A percentile compares a stretch with the other conserved stretches of the same genome.
Evolutionary conservation across 2,888 invertebrate genomes (phyloP).

Genomic region (Heterodera filipjevi): DNA sequence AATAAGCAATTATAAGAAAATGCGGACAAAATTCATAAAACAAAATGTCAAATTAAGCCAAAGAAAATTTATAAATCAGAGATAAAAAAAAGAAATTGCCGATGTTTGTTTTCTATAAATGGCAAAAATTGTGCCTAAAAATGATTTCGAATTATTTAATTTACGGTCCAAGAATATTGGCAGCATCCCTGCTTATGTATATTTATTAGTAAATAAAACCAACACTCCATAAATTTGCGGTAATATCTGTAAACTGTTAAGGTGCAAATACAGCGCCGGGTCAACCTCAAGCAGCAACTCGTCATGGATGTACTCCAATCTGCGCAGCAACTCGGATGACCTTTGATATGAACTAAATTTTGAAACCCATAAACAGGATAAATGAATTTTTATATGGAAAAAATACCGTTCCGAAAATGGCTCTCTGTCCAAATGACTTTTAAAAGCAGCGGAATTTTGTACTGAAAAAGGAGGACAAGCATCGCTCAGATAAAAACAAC

Average conservation of each 20-base stretch:
- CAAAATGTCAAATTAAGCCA: no score
- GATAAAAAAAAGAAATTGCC: no score
- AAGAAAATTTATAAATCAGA: no score
- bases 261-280: slow-evolving; percentile 73
- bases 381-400: not conserved
- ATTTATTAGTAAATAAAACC: slow-evolving; percentile 54
- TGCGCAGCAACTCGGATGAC: slow-evolving; percentile 51
- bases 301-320: slow-evolving; percentile 67
- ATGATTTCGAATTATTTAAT: no score
- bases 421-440: not conserved
- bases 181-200: no score
- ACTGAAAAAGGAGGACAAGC: not conserved
- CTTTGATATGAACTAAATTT: not conserved
- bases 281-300: slow-evolving; percentile 74
- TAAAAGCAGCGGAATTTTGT: not conserved
- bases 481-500: slow-evolving; percentile 67
- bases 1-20: slow-evolving; percentile 21
- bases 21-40: no score
- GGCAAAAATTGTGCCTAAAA: slow-evolving; percentile 17
- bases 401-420: slow-evolving; percentile 9
- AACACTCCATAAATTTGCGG: slow-evolving; percentile 85
- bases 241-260: slow-evolving; percentile 78
- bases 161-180: no score
- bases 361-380: no score
- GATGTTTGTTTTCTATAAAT: no score